A percentile compares a stretch with the other conserved stretches of the same genome.
Conservation (phyloP, 2,113 vertebrate genomes). For the Sigmodon hispidus region DNA sequence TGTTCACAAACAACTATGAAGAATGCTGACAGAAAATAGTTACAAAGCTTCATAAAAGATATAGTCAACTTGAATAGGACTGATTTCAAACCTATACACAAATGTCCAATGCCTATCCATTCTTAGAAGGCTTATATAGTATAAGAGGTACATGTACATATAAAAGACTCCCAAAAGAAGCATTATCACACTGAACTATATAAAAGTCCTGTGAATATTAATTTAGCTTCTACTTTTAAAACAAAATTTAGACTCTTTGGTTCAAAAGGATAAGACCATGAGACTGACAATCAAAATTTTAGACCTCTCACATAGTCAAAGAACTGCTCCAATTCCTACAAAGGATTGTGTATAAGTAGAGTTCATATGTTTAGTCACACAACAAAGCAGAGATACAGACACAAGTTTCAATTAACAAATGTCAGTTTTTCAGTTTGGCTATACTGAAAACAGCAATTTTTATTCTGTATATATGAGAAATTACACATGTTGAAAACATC, state of each 20-base stretch:
- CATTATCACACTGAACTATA: background rate
- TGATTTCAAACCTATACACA: background rate
- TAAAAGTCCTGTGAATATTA: too few species aligned
- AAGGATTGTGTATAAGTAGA: background rate
- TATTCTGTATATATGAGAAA: conserved; percentile 17
- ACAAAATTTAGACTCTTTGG: background rate
- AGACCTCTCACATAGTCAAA: background rate
- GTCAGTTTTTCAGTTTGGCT: background rate
- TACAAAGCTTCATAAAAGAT: background rate
- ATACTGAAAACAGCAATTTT: background rate
- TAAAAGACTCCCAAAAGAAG: background rate
- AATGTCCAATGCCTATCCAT: background rate
- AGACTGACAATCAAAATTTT: background rate
- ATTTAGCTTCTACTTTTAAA: background rate
- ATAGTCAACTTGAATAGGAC: background rate
- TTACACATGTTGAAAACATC: background rate
- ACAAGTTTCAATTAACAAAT: background rate
- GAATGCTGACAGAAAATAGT: background rate
- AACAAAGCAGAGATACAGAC: background rate
- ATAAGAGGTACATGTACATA: background rate
- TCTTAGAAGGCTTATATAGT: background rate
- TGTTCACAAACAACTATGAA: background rate
- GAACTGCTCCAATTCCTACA: background rate
- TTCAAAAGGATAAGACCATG: background rate
- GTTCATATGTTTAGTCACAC: background rate